Percentiles rank a stretch among this genome's conserved stretches.
These are phyloP conservation scores for Typhlichthys eigenmanni DNA, from an alignment of 2,797 vertebrate species.

Conservation along the genomic window DNA sequence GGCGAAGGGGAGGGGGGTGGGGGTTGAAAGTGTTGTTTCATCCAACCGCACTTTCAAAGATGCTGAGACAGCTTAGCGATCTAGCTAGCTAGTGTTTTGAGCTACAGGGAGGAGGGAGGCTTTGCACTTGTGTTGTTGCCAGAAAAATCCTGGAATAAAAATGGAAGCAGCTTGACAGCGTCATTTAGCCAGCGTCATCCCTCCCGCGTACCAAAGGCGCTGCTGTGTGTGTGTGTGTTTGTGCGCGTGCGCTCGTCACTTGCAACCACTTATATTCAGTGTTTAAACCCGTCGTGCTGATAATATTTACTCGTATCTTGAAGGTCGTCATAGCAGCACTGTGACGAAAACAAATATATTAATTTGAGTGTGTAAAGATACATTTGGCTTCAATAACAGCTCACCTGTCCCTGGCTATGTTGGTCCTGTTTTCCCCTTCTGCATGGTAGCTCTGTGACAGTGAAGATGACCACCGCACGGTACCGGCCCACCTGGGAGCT, in stretches of 20 bases:
- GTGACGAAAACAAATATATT: background rate
- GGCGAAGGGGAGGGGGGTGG: background rate
- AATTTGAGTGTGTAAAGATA: background rate
- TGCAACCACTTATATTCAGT: constrained; percentile 16
- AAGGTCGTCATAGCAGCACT: background rate
- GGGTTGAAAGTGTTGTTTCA: constrained; percentile 41
- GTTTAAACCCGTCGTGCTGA: constrained; percentile 5
- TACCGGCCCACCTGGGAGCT: constrained; percentile 97
- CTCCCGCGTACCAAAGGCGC: constrained; percentile 16
- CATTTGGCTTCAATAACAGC: constrained; percentile 12
- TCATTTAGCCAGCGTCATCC: constrained; percentile 31
- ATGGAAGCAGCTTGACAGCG: constrained; percentile 22
- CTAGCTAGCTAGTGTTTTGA: constrained; percentile 19
- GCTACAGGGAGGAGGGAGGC: constrained; percentile 18
- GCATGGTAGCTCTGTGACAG: constrained; percentile 57
- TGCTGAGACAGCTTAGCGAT: constrained; percentile 16
- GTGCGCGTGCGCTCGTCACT: background rate
- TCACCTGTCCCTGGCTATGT: background rate
- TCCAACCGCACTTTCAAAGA: constrained; percentile 42
- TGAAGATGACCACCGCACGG: constrained; percentile 92
- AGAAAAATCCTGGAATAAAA: constrained; percentile 32
- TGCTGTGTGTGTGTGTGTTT: constrained; percentile 13
- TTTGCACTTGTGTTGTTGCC: constrained; percentile 26
- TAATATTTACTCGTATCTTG: constrained; percentile 11
- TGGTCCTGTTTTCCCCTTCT: constrained; percentile 6